These are phyloP conservation scores for Lepus europaeus DNA, from an alignment of 2,113 vertebrate species.

Conservation along the genomic window DNA sequence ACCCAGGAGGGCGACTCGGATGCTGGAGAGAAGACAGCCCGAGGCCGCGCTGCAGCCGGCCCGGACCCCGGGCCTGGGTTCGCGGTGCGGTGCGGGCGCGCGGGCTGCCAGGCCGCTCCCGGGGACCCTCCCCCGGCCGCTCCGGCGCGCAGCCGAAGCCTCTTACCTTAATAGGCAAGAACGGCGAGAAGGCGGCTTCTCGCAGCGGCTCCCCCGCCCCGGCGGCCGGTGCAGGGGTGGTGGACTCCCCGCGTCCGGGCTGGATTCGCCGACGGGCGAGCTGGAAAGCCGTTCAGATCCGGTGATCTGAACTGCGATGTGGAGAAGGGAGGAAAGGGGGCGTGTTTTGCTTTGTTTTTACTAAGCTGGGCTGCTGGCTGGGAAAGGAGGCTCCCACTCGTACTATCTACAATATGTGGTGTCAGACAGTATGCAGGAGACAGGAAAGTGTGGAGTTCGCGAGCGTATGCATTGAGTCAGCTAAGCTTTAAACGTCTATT, in stretches of 20 bases:
- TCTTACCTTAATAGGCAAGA: conserved; percentile 82
- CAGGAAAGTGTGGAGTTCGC: conserved; percentile 30
- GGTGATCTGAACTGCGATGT: background rate
- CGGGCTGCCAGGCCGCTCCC: background rate
- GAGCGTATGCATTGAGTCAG: conserved; percentile 57
- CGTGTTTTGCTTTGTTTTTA: conserved; percentile 55
- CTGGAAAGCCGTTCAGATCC: background rate
- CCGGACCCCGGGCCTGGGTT: background rate
- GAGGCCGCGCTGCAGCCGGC: background rate
- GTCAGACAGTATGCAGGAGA: conserved; percentile 69
- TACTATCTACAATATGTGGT: conserved; percentile 68
- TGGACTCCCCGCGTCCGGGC: background rate
- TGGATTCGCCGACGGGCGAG: background rate
- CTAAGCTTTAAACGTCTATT: background rate
- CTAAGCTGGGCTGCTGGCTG: conserved; percentile 53
- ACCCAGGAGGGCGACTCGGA: background rate
- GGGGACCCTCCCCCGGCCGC: background rate
- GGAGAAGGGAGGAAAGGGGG: background rate
- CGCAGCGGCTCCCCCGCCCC: background rate
- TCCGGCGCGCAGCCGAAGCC: background rate
- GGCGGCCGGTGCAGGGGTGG: background rate
- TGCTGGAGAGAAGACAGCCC: background rate
- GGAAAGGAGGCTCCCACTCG: conserved; percentile 44
- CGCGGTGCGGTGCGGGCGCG: background rate
- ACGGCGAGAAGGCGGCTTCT: background rate